Conservation (phyloP, 92 coral and sea anemone species). For the Phymanthus crucifer region DNA sequence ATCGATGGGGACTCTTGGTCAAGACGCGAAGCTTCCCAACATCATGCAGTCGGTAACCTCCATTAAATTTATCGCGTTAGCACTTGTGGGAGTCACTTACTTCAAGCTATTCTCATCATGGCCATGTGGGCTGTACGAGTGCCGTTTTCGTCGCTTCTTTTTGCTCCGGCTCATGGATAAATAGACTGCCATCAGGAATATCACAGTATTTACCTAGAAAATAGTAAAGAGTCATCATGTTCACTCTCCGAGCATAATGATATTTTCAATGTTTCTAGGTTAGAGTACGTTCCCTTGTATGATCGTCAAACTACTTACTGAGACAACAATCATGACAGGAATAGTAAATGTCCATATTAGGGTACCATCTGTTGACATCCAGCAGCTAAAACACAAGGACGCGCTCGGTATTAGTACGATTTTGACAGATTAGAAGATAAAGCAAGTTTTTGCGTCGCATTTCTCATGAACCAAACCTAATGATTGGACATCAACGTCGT, state of each 20-base stretch:
- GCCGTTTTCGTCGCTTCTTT: slow-evolving; percentile 74
- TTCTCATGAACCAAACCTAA: no score
- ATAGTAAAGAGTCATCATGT: no score
- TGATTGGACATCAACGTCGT: no score
- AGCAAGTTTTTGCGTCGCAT: no score
- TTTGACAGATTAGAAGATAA: not conserved
- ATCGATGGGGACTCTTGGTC: not conserved
- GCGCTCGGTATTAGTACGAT: not conserved
- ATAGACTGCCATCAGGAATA: slow-evolving; percentile 87
- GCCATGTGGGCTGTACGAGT: slow-evolving; percentile 73
- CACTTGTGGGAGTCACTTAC: slow-evolving; percentile 32
- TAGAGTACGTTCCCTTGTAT: no score
- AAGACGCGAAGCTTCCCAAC: not conserved
- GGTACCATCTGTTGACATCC: slow-evolving; percentile 95
- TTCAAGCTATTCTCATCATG: slow-evolving; percentile 51
- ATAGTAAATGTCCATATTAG: slow-evolving; percentile 91
- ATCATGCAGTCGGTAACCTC: no score
- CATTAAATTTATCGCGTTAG: no score
- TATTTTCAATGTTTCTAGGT: no score
- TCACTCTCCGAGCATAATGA: no score
- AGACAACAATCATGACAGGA: slow-evolving; percentile 72
- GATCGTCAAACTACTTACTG: slow-evolving; percentile 58
- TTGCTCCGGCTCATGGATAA: slow-evolving; percentile 64
- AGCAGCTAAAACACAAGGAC: slow-evolving; percentile 61
- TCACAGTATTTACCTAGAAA: slow-evolving; percentile 69